These are phyloP conservation scores for Pseudomyrmex gracilis DNA, from an alignment of 1,140 invertebrate species.

Conservation along the genomic window DNA sequence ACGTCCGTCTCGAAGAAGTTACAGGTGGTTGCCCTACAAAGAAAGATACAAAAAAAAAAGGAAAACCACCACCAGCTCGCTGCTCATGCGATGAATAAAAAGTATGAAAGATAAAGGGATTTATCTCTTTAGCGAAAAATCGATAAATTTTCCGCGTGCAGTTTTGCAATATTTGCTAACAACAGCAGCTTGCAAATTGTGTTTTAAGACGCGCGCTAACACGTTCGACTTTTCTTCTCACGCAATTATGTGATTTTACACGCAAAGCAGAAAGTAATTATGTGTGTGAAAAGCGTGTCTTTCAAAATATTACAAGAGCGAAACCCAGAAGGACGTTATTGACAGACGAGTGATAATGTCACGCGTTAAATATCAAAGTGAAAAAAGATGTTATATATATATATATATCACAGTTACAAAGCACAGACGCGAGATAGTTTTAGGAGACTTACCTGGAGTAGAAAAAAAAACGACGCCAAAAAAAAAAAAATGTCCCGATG, in stretches of 20 bases:
- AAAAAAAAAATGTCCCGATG: background rate
- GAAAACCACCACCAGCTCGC: slow-evolving; percentile 31
- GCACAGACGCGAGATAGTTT: no score
- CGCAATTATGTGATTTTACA: background rate
- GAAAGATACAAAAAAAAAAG: slow-evolving; percentile 53
- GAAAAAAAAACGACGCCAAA: background rate
- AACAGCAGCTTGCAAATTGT: background rate
- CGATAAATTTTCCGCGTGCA: background rate
- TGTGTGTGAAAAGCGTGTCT: no score
- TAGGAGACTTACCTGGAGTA: no score
- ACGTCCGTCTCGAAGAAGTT: slow-evolving; percentile 63
- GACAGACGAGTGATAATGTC: background rate
- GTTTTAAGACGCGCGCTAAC: background rate
- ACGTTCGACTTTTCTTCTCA: slow-evolving; percentile 5
- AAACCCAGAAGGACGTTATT: background rate
- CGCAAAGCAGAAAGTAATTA: background rate
- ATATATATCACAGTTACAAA: no score
- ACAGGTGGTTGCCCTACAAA: slow-evolving; percentile 70
- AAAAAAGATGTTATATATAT: no score
- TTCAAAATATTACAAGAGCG: background rate
- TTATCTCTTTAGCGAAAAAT: no score
- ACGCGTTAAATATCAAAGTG: background rate
- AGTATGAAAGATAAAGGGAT: background rate
- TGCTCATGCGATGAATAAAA: background rate
- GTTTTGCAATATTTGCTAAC: background rate